Evolutionary conservation across 2,797 vertebrate species (phyloP).

Genomic region (Chloroceryle inda): DNA sequence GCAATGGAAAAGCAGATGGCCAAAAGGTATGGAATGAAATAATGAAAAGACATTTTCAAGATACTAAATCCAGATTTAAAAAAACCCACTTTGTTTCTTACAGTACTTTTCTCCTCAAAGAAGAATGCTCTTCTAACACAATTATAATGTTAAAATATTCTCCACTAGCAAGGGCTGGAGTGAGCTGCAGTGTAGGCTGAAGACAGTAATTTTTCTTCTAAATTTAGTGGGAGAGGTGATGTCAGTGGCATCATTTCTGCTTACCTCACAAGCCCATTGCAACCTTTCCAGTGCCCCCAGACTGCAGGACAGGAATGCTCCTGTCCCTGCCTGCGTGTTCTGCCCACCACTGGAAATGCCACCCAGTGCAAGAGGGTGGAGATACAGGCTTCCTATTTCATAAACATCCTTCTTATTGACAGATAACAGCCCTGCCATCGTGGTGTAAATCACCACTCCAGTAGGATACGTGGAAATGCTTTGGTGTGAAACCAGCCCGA

Average conservation of each 20-base stretch:
- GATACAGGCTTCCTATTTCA: not conserved
- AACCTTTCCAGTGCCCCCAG: not conserved
- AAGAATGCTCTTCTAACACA: not conserved
- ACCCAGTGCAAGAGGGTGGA: not conserved
- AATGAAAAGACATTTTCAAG: not conserved
- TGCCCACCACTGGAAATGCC: not conserved
- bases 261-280: not conserved
- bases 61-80: not conserved
- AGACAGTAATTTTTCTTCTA: not conserved
- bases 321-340: not conserved
- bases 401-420: not conserved
- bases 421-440: not conserved
- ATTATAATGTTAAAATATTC: not conserved
- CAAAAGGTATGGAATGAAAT: not conserved
- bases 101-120: not conserved
- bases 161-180: not conserved
- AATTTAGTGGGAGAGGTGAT: not conserved
- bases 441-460: not conserved
- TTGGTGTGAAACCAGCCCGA: not conserved
- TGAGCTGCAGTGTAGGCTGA: not conserved
- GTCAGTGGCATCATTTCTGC: not conserved
- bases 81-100: not conserved
- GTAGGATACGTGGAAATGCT: not conserved
- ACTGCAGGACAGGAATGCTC: not conserved
- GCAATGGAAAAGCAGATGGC: not conserved